Percentiles rank a stretch among this genome's conserved stretches.
Conservation (phyloP, 2,113 vertebrate species). For the Sinosuthora webbiana region DNA sequence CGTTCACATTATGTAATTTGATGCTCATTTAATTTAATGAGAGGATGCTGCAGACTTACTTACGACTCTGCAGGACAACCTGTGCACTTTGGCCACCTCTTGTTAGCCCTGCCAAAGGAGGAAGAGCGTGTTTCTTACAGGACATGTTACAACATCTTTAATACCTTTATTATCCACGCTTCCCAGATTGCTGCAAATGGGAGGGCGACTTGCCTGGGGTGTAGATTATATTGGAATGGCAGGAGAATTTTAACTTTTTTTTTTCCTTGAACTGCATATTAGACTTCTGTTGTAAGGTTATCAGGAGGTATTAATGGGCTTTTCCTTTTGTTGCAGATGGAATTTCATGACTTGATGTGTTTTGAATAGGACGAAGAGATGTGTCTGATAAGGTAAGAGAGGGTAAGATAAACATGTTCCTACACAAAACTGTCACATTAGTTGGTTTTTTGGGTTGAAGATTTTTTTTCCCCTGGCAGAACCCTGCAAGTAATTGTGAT, state of each 20-base stretch:
- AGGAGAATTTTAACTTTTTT: neutral
- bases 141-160: neutral
- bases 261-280: neutral
- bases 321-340: slow-evolving; percentile 47
- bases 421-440: neutral
- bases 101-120: neutral
- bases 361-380: slow-evolving; percentile 53
- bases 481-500: neutral
- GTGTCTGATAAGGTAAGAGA: slow-evolving; percentile 54
- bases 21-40: slow-evolving; percentile 54
- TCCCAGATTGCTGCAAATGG: neutral
- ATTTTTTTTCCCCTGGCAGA: neutral
- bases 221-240: neutral
- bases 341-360: slow-evolving; percentile 30
- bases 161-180: neutral
- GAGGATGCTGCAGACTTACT: slow-evolving; percentile 47
- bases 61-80: slow-evolving; percentile 14
- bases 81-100: neutral
- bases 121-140: neutral
- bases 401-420: neutral
- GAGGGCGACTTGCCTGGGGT: neutral
- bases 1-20: slow-evolving; percentile 55
- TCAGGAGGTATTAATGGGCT: neutral
- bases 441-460: neutral
- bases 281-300: neutral